Percentiles rank a stretch among this genome's conserved stretches.
phyloP scores from a whole-genome alignment of 2,888 invertebrate species.

The Diarsia brunnea region DNA sequence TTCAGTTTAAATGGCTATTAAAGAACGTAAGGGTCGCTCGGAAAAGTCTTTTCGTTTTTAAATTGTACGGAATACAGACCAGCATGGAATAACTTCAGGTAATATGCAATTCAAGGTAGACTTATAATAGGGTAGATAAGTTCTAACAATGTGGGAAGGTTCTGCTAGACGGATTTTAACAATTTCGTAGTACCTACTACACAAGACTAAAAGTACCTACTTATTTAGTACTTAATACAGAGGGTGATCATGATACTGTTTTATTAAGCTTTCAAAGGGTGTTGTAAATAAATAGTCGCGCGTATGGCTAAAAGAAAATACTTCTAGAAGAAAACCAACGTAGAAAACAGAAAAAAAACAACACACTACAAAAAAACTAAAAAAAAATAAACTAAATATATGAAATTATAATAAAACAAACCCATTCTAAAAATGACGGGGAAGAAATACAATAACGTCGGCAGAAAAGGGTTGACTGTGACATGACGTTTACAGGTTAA shows the following conservation, averaged over 20 bases:
- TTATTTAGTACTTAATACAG: background rate
- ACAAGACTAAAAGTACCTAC: background rate
- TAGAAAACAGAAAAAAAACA: background rate
- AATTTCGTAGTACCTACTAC: background rate
- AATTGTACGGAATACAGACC: constrained; percentile 5
- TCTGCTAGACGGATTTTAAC: background rate
- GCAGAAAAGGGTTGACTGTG: constrained; percentile 77
- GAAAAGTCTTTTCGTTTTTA: constrained; percentile 33
- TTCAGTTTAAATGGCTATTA: constrained; percentile 62
- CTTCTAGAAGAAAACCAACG: background rate
- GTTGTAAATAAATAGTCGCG: no score
- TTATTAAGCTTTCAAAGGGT: background rate
- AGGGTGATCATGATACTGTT: background rate
- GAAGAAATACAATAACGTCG: constrained; percentile 63
- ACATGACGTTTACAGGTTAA: constrained; percentile 86
- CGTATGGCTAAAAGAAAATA: background rate
- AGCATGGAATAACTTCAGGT: constrained; percentile 8
- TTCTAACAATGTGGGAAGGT: background rate
- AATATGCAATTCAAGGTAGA: background rate
- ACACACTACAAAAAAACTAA: no score
- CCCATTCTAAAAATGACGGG: constrained; percentile 33
- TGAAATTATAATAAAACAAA: constrained; percentile 38
- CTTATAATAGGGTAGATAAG: background rate
- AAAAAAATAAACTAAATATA: constrained; percentile 14
- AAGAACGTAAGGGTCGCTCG: constrained; percentile 27